Conservation (phyloP, 2,888 invertebrate species). For the Schrankia costaestrigalis region DNA sequence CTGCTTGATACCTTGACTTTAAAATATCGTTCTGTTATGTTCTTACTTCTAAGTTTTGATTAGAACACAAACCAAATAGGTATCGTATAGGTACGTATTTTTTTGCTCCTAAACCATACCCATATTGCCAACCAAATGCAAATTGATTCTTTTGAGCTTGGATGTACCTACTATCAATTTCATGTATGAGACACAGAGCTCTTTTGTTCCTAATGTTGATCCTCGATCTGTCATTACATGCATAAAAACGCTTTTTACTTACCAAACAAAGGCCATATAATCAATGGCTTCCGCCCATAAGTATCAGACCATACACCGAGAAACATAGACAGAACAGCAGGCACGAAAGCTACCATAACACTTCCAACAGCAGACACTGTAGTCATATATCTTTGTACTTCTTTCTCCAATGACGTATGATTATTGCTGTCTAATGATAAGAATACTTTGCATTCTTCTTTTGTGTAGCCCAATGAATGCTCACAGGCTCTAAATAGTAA, state of each 20-base stretch:
- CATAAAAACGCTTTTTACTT: slow-evolving; percentile 30
- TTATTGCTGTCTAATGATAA: slow-evolving; percentile 70
- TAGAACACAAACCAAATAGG: too few relatives aligned
- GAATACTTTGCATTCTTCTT: slow-evolving; percentile 81
- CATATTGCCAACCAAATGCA: too few relatives aligned
- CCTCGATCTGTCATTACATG: not conserved
- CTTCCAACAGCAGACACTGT: slow-evolving; percentile 82
- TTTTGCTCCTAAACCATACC: too few relatives aligned
- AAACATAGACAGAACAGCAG: slow-evolving; percentile 85
- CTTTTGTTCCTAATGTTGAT: too few relatives aligned
- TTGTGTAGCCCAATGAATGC: slow-evolving; percentile 77
- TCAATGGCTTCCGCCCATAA: slow-evolving; percentile 86
- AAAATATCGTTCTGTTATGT: too few relatives aligned
- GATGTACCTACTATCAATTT: too few relatives aligned
- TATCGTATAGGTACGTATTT: too few relatives aligned
- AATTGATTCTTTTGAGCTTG: too few relatives aligned
- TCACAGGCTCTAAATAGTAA: slow-evolving; percentile 86
- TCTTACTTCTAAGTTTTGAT: too few relatives aligned
- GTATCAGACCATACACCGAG: slow-evolving; percentile 91
- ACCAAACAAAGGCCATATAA: slow-evolving; percentile 83
- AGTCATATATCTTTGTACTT: slow-evolving; percentile 85
- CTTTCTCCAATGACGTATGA: slow-evolving; percentile 70
- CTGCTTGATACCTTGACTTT: too few relatives aligned
- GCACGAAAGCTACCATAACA: slow-evolving; percentile 83
- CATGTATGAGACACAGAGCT: too few relatives aligned